phyloP scores from a whole-genome alignment of 1,140 invertebrate genomes.

The Glomeris maerens region DNA sequence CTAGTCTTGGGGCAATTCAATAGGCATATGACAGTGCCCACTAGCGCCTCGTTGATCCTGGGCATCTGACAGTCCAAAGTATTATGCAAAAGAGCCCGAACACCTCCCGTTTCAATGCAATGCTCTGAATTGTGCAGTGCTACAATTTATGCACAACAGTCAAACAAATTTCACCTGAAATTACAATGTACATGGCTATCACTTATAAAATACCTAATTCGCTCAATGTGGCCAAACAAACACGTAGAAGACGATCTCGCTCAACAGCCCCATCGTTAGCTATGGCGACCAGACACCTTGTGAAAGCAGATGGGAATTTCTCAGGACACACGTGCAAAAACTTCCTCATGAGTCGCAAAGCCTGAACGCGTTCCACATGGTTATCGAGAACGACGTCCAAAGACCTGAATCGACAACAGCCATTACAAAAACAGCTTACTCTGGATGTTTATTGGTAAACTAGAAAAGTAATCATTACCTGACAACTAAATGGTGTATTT shows the following conservation, averaged over 20 bases:
- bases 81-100: conserved; percentile 63
- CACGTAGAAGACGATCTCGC: conserved; percentile 59
- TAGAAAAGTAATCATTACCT: conserved; percentile 36
- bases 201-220: conserved; percentile 48
- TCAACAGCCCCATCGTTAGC: conserved; percentile 56
- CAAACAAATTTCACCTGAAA: conserved; percentile 7
- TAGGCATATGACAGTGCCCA: conserved; percentile 69
- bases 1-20: conserved; percentile 75
- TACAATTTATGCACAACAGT: conserved; percentile 26
- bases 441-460: conserved; percentile 12
- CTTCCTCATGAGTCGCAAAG: conserved; percentile 61
- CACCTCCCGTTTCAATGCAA: conserved; percentile 66
- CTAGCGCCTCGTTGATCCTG: conserved; percentile 54
- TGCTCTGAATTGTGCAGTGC: conserved; percentile 66
- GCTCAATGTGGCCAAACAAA: conserved; percentile 66
- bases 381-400: conserved; percentile 69
- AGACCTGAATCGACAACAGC: conserved; percentile 27
- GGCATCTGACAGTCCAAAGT: conserved; percentile 64
- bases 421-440: conserved; percentile 14
- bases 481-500: conserved; percentile 63
- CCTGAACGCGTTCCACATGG: conserved; percentile 77
- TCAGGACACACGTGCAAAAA: conserved; percentile 48
- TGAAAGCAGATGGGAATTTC: conserved; percentile 46
- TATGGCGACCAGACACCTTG: conserved; percentile 60
- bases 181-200: conserved; percentile 1